Conservation (phyloP, 2,113 vertebrate genomes). For the Psittacus erithacus region DNA sequence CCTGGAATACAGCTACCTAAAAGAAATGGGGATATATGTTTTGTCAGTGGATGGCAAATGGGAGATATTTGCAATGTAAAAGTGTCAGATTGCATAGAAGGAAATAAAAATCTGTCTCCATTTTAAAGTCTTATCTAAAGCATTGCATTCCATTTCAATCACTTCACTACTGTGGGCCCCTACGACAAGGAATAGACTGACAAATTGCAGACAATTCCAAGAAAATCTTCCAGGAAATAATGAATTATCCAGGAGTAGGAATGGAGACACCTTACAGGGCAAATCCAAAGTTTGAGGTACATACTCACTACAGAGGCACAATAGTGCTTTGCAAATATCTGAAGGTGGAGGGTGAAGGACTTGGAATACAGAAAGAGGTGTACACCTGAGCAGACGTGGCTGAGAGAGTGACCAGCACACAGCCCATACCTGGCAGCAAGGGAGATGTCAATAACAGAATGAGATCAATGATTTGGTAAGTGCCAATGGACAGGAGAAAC, state of each 20-base stretch:
- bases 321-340: neutral
- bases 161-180: neutral
- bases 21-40: neutral
- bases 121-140: neutral
- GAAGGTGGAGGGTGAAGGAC: neutral
- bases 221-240: neutral
- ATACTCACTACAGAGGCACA: neutral
- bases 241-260: neutral
- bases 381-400: accelerated
- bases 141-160: neutral
- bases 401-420: neutral
- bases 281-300: neutral
- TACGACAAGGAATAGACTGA: neutral
- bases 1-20: neutral
- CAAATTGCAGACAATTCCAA: neutral
- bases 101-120: neutral
- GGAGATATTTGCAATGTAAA: neutral
- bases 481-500: neutral
- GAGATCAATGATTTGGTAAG: neutral
- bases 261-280: neutral
- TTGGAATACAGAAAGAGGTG: neutral
- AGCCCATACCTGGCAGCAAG: neutral
- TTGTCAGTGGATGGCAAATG: neutral
- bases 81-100: neutral
- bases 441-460: accelerated